A percentile compares a stretch with the other conserved stretches of the same genome.
Conservation (phyloP, 1,140 invertebrate species). For the Calephelis nemesis region DNA sequence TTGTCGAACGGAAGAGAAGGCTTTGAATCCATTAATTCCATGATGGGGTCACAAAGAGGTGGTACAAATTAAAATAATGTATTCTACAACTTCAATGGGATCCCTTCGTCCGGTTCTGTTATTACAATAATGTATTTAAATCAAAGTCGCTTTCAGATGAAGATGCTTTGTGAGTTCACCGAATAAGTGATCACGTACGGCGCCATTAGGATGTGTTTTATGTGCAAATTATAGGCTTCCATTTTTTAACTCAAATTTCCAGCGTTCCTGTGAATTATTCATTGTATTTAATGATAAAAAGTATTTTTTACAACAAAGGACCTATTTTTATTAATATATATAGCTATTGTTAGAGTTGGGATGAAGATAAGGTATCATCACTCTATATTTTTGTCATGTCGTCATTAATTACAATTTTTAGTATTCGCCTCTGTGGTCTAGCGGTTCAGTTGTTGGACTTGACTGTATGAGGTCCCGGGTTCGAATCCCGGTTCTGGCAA, state of each 20-base stretch:
- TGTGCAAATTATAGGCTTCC: constrained; percentile 76
- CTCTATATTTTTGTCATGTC: no score
- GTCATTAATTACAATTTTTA: no score
- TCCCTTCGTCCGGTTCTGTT: constrained; percentile 72
- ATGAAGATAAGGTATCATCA: no score
- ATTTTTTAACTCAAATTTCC: constrained; percentile 70
- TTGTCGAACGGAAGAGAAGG: constrained; percentile 75
- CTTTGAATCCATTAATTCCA: constrained; percentile 77
- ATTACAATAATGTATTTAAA: constrained; percentile 79
- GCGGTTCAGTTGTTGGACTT: no score
- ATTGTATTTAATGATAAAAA: constrained; percentile 48
- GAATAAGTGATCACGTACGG: constrained; percentile 76
- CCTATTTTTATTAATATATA: no score
- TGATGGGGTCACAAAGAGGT: constrained; percentile 77
- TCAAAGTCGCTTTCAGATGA: constrained; percentile 76
- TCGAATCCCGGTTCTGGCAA: no score
- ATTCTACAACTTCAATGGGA: constrained; percentile 75
- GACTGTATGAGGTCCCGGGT: no score
- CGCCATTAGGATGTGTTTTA: constrained; percentile 77
- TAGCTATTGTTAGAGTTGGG: no score
- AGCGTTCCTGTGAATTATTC: constrained; percentile 55
- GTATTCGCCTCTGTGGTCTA: no score
- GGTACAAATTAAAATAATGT: constrained; percentile 78
- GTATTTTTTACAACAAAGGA: background rate
- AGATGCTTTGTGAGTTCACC: constrained; percentile 68